phyloP scores from a whole-genome alignment of 2,888 invertebrate genomes.

The Pterobdella sp. region DNA sequence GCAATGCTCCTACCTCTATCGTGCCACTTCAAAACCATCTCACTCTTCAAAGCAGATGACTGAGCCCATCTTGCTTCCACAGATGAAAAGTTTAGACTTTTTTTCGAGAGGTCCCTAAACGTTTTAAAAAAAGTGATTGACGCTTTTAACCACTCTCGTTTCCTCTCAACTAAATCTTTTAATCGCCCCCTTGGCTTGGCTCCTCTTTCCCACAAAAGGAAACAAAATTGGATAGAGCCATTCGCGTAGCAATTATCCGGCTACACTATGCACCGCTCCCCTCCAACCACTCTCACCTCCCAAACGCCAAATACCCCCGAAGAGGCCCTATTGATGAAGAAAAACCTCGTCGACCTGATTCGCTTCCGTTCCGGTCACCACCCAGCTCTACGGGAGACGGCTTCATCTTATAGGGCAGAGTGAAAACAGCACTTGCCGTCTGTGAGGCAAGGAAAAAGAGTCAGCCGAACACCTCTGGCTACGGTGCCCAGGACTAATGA shows the following conservation, averaged over 20 bases:
- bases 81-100: no score
- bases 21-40: background rate
- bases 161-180: background rate
- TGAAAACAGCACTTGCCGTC: background rate
- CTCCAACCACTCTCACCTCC: background rate
- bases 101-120: no score
- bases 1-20: no score
- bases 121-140: no score
- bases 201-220: background rate
- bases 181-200: background rate
- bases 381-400: background rate
- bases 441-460: background rate
- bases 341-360: background rate
- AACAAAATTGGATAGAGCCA: background rate
- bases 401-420: background rate
- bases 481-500: background rate
- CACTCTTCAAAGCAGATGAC: background rate
- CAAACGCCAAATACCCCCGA: background rate
- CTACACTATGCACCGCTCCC: background rate
- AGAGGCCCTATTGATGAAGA: background rate
- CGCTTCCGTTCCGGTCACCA: background rate
- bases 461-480: background rate
- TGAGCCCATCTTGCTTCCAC: no score
- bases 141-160: no score
- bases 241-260: background rate